A percentile compares a stretch with the other conserved stretches of the same genome.
Evolutionary conservation across 2,888 invertebrate species (phyloP).

Genomic region (Lasioglossum villosulum): DNA sequence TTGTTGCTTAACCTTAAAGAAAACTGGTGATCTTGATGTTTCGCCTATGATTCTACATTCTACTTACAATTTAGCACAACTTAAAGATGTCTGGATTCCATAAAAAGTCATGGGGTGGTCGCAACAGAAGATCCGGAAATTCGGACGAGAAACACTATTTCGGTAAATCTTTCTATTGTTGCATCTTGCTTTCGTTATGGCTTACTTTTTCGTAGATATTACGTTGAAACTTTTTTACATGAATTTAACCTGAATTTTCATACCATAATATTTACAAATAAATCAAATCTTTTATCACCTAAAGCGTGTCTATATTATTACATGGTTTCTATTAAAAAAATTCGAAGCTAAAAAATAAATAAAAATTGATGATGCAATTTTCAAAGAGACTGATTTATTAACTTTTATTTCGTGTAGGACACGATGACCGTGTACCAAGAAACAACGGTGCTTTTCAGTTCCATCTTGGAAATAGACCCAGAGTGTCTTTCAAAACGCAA

Average conservation of each 20-base stretch:
- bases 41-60: conserved; percentile 27
- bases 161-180: conserved; percentile 59
- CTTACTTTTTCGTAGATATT: conserved; percentile 2
- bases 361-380: background rate
- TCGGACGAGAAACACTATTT: conserved; percentile 73
- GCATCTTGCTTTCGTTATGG: background rate
- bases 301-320: too few relatives aligned
- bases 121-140: conserved; percentile 54
- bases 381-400: background rate
- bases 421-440: conserved; percentile 75
- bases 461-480: conserved; percentile 65
- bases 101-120: conserved; percentile 68
- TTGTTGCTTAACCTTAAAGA: conserved; percentile 25
- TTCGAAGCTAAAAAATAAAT: background rate
- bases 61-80: background rate
- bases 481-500: conserved; percentile 79
- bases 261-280: too few relatives aligned
- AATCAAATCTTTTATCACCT: too few relatives aligned
- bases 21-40: conserved; percentile 20
- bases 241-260: too few relatives aligned
- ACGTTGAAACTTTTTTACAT: too few relatives aligned
- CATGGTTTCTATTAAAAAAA: too few relatives aligned
- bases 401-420: conserved; percentile 64
- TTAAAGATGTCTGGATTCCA: conserved; percentile 74
- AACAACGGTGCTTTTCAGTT: conserved; percentile 44